Evolutionary conservation across 2,797 vertebrate genomes (phyloP).

Genomic region (Pygocentrus nattereri): DNA sequence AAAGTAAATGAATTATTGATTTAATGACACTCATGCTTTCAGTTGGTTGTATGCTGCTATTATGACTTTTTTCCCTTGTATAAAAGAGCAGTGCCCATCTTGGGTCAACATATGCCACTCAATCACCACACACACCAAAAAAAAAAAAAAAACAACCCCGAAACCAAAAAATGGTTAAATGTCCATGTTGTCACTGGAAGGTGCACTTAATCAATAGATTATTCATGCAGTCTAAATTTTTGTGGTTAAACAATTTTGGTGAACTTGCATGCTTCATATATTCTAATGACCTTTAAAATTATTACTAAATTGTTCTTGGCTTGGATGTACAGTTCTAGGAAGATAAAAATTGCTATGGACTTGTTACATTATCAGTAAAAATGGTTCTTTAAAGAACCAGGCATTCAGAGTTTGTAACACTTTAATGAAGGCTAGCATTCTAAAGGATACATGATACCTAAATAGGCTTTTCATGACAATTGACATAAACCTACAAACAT

Average conservation of each 20-base stretch:
- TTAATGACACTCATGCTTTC: conserved; percentile 94
- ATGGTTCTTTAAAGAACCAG: too few relatives aligned
- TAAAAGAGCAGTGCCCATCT: conserved; percentile 72
- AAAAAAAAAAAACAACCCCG: too few relatives aligned
- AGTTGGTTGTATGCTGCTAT: conserved; percentile 86
- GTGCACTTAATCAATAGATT: conserved; percentile 18
- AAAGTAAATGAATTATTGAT: conserved; percentile 99
- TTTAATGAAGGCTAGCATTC: too few relatives aligned
- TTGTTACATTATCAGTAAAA: neutral
- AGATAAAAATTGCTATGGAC: neutral
- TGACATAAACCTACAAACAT: too few relatives aligned
- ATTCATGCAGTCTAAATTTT: neutral
- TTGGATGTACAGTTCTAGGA: neutral
- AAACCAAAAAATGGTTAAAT: neutral
- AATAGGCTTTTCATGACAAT: too few relatives aligned
- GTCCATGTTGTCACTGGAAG: conserved; percentile 15
- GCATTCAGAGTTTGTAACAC: too few relatives aligned
- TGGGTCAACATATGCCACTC: conserved; percentile 53
- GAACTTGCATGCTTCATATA: too few relatives aligned
- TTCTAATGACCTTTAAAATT: neutral
- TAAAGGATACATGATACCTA: too few relatives aligned
- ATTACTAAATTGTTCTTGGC: neutral
- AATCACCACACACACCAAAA: neutral
- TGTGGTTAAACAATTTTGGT: neutral
- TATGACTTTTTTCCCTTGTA: conserved; percentile 78